Percentiles rank a stretch among this genome's conserved stretches.
These are phyloP conservation scores for Hyposmocoma kahamanoa DNA, from an alignment of 1,140 invertebrate genomes.

Conservation along the genomic window DNA sequence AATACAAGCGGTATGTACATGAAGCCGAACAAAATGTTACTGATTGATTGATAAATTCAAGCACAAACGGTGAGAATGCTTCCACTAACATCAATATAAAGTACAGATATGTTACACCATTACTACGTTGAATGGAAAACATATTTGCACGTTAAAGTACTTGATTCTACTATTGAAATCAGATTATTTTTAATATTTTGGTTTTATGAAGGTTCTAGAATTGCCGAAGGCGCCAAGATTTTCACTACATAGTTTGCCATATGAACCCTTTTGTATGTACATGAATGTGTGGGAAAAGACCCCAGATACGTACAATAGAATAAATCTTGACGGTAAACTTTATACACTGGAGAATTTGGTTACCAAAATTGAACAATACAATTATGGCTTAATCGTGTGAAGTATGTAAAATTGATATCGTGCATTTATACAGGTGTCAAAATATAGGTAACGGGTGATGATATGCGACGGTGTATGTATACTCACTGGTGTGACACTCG, in stretches of 20 bases:
- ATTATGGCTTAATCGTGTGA: too few relatives aligned
- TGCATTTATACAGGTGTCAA: constrained; percentile 62
- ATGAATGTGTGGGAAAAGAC: not conserved
- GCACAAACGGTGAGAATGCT: constrained; percentile 74
- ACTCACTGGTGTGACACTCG: constrained; percentile 88
- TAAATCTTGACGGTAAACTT: too few relatives aligned
- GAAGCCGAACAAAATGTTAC: constrained; percentile 72
- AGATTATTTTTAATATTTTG: not conserved
- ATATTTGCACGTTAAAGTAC: constrained; percentile 32
- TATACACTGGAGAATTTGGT: too few relatives aligned
- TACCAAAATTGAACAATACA: too few relatives aligned
- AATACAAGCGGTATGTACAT: constrained; percentile 74
- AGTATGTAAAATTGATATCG: constrained; percentile 21
- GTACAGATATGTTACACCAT: constrained; percentile 40
- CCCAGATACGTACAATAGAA: too few relatives aligned
- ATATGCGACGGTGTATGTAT: constrained; percentile 7
- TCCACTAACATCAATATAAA: constrained; percentile 56
- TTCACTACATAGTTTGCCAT: not conserved
- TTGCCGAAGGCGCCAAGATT: not conserved
- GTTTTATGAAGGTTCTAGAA: too few relatives aligned
- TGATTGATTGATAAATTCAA: constrained; percentile 59
- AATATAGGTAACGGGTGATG: not conserved
- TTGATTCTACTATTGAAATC: not conserved
- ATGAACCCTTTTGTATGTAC: not conserved
- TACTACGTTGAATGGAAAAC: constrained; percentile 21